Percentiles rank a stretch among this genome's conserved stretches.
These are phyloP conservation scores for Microctonus aethiopoides DNA, from an alignment of 2,888 invertebrate genomes.

Conservation along the genomic window DNA sequence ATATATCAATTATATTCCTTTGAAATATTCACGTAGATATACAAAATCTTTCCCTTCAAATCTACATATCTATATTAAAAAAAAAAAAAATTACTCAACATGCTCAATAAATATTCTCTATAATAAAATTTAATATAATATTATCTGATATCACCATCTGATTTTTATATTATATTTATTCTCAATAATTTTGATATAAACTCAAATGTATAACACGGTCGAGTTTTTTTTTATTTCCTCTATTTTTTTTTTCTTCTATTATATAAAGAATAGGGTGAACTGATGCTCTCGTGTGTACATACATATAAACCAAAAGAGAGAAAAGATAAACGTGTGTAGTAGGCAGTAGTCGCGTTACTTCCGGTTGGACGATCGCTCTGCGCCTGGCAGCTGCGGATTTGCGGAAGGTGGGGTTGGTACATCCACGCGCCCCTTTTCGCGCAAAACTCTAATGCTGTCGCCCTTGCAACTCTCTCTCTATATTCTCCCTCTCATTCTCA, in stretches of 20 bases:
- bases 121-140: no score
- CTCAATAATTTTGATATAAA: no score
- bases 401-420: slow-evolving; percentile 52
- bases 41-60: no score
- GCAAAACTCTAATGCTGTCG: slow-evolving; percentile 26
- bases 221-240: no score
- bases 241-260: background rate
- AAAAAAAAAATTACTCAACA: no score
- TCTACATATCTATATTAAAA: no score
- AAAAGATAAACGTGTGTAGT: slow-evolving; percentile 59
- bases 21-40: no score
- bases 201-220: no score
- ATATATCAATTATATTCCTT: background rate
- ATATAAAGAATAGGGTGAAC: slow-evolving; percentile 31
- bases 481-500: slow-evolving; percentile 30
- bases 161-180: no score
- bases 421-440: slow-evolving; percentile 35
- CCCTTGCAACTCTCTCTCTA: slow-evolving; percentile 24
- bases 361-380: slow-evolving; percentile 65
- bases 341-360: slow-evolving; percentile 68
- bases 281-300: background rate
- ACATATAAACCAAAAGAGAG: slow-evolving; percentile 32
- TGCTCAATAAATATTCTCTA: no score
- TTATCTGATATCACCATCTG: no score
- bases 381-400: slow-evolving; percentile 67